Base-by-base conservation (phyloP, 2,888 invertebrate species). In the Andrena trimmerana region DNA sequence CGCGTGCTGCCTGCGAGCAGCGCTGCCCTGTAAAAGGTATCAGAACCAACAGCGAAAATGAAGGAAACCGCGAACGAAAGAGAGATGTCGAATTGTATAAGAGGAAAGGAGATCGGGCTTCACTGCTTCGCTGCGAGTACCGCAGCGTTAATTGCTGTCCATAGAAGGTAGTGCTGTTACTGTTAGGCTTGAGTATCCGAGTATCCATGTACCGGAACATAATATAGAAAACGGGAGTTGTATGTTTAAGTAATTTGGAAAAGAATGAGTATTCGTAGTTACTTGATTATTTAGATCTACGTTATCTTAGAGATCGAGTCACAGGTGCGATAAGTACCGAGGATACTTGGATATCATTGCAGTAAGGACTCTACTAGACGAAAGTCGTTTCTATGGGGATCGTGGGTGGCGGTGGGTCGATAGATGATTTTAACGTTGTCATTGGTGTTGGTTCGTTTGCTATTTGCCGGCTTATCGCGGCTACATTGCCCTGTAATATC, bases 21-120 rank as follows among this genome's bases (percentile, higher is more conserved):
- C 92, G 91, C 83, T 94, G 94, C 85, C 90, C 90, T 54, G 86
- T 88, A 70, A 87, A 91, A 93, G 93, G 93, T 93, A 93, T 75
- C 67, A 27, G 50, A 57, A 68, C 36, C 24, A 60, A 16, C 4
- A 66, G 27, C 29, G 20, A 42, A n/a, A 10, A 31, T 33, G 16
- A 73, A 42, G 13, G 29, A 7, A 52, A 60, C 33, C 7, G 42
- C 6, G 13, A 10, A n/a, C 36, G 33, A n/a, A 63, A n/a, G 33
- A 78, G 29, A 48, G 13, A 50, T 10, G 16, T 36, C 36, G 13
- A 24, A 31, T 24, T 20, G 10, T 13, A 20, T 48, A 13, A 63
- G 42, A 24, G 36, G 54, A 10, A 48, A 65, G 27, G 48, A 63
- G 65, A 65, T 42, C 50, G 10, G 59, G 81, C 82, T 81, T 76